Percentiles rank a stretch among this genome's conserved stretches.
Evolutionary conservation across 1,140 invertebrate genomes (phyloP).

Genomic region (Lordiphosa mommai): DNA sequence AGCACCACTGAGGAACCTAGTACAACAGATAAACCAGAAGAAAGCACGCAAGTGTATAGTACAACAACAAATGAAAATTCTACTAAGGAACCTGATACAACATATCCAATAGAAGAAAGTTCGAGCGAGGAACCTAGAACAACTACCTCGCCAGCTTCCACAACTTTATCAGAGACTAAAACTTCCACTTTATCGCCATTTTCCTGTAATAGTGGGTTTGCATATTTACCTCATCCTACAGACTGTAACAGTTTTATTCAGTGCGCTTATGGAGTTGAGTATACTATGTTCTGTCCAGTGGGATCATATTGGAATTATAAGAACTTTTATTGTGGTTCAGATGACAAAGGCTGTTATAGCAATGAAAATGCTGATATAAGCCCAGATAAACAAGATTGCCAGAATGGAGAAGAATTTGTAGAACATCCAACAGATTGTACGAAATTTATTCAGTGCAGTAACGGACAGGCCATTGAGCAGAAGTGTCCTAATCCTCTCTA

Average conservation of each 20-base stretch:
- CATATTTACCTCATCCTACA: slow-evolving; percentile 25
- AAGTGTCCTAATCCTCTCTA: slow-evolving; percentile 18
- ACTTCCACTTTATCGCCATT: not conserved
- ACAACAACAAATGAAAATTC: too few species aligned
- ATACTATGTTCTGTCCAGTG: slow-evolving; percentile 1
- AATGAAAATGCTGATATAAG: not conserved
- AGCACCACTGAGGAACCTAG: not conserved
- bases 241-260: slow-evolving; percentile 41
- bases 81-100: too few species aligned
- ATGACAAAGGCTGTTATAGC: slow-evolving; percentile 10
- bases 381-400: slow-evolving; percentile 9
- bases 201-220: slow-evolving; percentile 11
- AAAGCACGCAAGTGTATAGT: too few species aligned
- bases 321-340: not conserved
- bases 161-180: not conserved
- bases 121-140: not conserved
- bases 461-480: slow-evolving; percentile 15
- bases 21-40: too few species aligned
- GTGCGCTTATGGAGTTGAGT: slow-evolving; percentile 21
- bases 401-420: slow-evolving; percentile 6
- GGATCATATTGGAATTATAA: slow-evolving; percentile 23
- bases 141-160: not conserved
- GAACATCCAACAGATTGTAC: slow-evolving; percentile 22
- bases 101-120: too few species aligned
- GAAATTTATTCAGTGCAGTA: slow-evolving; percentile 23